These are phyloP conservation scores for Thinocorus orbignyianus DNA, from an alignment of 2,113 vertebrate species.

Conservation along the genomic window DNA sequence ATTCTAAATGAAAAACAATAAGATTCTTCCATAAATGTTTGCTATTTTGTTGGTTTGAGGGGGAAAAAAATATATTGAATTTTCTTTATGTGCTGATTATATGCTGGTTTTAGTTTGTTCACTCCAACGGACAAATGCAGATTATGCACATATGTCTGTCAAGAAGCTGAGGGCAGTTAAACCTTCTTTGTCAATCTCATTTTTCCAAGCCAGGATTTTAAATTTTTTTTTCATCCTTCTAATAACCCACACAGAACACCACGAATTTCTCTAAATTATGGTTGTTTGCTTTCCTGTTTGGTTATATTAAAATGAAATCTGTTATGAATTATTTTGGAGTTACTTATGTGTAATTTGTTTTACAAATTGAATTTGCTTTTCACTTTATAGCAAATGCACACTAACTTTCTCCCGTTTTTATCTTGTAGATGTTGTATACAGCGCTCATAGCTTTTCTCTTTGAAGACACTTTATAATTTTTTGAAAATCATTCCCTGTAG, in stretches of 20 bases:
- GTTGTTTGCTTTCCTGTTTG: background rate
- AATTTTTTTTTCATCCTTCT: background rate
- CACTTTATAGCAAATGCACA: background rate
- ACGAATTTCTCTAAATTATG: background rate
- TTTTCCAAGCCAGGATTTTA: background rate
- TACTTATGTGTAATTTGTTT: background rate
- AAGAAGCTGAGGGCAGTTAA: background rate
- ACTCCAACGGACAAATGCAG: background rate
- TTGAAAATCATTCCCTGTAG: background rate
- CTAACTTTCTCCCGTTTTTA: background rate
- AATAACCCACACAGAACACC: background rate
- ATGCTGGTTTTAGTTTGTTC: background rate
- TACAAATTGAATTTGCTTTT: background rate
- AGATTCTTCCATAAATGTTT: background rate
- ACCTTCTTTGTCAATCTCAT: background rate
- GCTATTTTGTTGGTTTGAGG: background rate
- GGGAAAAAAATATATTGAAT: accelerated
- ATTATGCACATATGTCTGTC: background rate
- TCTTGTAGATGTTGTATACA: background rate
- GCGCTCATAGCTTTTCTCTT: background rate
- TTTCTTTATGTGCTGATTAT: background rate
- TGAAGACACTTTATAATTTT: background rate
- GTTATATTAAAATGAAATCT: background rate
- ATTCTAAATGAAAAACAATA: background rate
- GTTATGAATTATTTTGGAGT: background rate